Base-by-base conservation (phyloP, 2,797 vertebrate species). In the Rhynchonycteris naso region DNA sequence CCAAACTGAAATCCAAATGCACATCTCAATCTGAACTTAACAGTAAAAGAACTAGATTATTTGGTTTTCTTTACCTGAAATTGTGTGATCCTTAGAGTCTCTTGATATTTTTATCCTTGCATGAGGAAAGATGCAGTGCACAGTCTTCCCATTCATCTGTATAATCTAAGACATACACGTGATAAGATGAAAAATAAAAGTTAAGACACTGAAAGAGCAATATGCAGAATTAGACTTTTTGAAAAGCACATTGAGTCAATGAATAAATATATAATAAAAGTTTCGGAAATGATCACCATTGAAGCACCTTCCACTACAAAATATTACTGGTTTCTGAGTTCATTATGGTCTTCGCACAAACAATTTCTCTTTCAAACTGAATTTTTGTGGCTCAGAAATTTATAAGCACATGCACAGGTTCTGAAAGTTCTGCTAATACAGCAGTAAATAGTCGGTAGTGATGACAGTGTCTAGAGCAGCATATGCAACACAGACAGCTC, bases 31-130 rank as follows among this genome's bases (percentile, higher is more conserved):
- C 4, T 74, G 54, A 81, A n/a, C 96, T 61, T 84, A 35, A 86
- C 90, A 95, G 80, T 30, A 88, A 94, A 92, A 90, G 88, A 38
- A 87, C 14, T 50, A 63, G 43, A 59, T 88, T 59, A 54, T 68
- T 59, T 26, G 50, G 12, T 95, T 71, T 33, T 59, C 89, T 97
- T 94, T 99, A 99, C 99, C 99, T 99, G 99, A 99, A 96, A 99
- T 98, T 35, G 99, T 99, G 97, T 99, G 99, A 98, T 99, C 99
- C 98, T 99, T 99, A 26, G 98, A 98, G 98, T 99, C 99, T 98
- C 99, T 99, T 90, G 98, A 98, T 43, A 99, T 98, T 98, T 99
- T 99, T 96, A 99, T 98, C 93, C 99, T 99, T 87, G 99, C 97
- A 96, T 99, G 99, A 94, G 99, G 99, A 97, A 99, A 99, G 96